Base-by-base conservation (phyloP, 2,888 invertebrate genomes). In the Lagria hirta region DNA sequence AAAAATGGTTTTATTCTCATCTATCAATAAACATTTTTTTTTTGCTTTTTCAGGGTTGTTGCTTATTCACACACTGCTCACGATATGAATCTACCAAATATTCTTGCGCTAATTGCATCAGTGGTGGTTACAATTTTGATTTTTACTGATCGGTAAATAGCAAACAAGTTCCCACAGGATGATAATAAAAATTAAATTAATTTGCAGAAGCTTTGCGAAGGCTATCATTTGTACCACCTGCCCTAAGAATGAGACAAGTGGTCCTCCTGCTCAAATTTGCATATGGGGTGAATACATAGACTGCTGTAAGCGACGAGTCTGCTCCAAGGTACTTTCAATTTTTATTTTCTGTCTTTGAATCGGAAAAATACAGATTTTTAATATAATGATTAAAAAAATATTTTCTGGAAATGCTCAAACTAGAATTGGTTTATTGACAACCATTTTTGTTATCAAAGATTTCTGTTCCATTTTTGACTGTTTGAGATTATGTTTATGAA, bases 271-370 rank as follows among this genome's bases (percentile, higher is more conserved):
- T 8, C 45, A 46, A 11, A 54, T 63, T 6, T 72, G 72, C 41
- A 26, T 56, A 3, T 72, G 62, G 61, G 71, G 71, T 13, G 71
- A 70, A 57, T 56, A 60, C 5, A 55, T 62, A 36, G 64, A 71
- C 43, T 49, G 46, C 23, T 71, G 71, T 47, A 56, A 57, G 20
- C 52, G 69, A 51, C 58, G 69, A 49, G 61, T 66, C 2, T 72
- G 72, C 43, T 66, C 68, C 24, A 72, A 68, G 61, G 71, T 71
- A 61, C n/a, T n/a, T n/a, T n/a, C n/a, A n/a, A n/a, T n/a, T n/a
- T n/a, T n/a, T n/a, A n/a, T n/a, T n/a, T n/a, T n/a, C n/a, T n/a
- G n/a, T n/a, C n/a, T n/a, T n/a, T n/a, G n/a, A n/a, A n/a, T n/a
- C n/a, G n/a, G n/a, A n/a, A n/a, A n/a, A n/a, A n/a, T n/a, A n/a